Conservation (phyloP, 2,113 vertebrate species). For the Sinocyclocheilus anophthalmus region DNA sequence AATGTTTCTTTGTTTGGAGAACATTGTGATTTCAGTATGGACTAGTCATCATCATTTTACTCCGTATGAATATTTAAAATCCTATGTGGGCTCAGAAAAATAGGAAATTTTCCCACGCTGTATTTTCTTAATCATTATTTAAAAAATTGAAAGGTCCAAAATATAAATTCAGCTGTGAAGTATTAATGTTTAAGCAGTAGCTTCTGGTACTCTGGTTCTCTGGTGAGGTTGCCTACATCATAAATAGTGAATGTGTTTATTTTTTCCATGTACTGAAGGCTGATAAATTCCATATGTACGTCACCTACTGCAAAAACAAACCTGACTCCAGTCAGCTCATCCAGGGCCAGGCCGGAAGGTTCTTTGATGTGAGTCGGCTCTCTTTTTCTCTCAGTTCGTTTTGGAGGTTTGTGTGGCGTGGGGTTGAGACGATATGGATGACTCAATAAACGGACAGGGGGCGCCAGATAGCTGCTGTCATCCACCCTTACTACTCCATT, state of each 20-base stretch:
- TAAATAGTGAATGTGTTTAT: background rate
- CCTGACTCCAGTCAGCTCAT: slow-evolving; percentile 96
- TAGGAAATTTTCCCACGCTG: background rate
- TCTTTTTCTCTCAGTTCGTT: background rate
- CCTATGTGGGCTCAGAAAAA: background rate
- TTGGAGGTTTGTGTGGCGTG: background rate
- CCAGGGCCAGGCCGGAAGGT: slow-evolving; percentile 89
- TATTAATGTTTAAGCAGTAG: background rate
- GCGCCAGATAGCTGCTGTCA: slow-evolving; percentile 48
- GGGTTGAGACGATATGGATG: background rate
- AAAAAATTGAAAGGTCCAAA: background rate
- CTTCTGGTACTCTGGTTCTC: background rate
- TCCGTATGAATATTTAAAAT: slow-evolving; percentile 12
- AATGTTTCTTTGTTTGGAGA: background rate
- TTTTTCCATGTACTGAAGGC: slow-evolving; percentile 78
- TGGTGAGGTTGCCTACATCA: background rate
- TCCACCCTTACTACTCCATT: background rate
- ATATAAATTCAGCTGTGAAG: background rate
- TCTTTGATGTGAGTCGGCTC: slow-evolving; percentile 89
- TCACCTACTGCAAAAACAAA: slow-evolving; percentile 99
- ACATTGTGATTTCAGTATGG: slow-evolving; percentile 19
- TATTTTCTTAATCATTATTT: background rate
- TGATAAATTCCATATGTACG: slow-evolving; percentile 99
- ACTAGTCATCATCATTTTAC: background rate
- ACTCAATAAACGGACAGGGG: slow-evolving; percentile 42